phyloP scores from a whole-genome alignment of 1,140 invertebrate species.

The Euura saliciscinereae region DNA sequence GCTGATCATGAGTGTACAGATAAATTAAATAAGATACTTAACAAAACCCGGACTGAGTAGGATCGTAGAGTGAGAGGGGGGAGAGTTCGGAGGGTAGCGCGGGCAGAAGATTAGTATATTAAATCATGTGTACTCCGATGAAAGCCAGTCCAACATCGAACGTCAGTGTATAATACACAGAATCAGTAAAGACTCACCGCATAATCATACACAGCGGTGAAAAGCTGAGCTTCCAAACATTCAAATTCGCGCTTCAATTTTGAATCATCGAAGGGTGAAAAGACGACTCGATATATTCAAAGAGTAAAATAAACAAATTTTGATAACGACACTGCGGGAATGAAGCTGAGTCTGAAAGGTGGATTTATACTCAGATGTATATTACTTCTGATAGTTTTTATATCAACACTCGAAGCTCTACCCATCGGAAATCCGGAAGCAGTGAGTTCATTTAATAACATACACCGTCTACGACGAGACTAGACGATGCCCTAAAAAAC shows the following conservation, averaged over 20 bases:
- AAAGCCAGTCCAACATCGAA: constrained; percentile 52
- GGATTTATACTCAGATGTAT: constrained; percentile 7
- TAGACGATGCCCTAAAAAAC: too few relatives aligned
- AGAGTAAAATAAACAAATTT: too few relatives aligned
- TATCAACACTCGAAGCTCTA: background rate
- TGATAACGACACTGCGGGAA: background rate
- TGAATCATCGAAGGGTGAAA: too few relatives aligned
- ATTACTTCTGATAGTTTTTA: background rate
- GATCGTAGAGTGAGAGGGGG: background rate
- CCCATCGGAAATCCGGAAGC: constrained; percentile 17
- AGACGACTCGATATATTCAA: too few relatives aligned
- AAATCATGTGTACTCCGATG: constrained; percentile 51
- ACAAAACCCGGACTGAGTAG: too few relatives aligned
- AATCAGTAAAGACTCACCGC: too few relatives aligned
- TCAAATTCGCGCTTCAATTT: too few relatives aligned
- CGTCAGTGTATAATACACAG: constrained; percentile 43
- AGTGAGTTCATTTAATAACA: constrained; percentile 11
- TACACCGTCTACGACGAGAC: too few relatives aligned
- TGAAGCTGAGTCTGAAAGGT: constrained; percentile 9
- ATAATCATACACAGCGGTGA: too few relatives aligned
- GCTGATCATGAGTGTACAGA: too few relatives aligned
- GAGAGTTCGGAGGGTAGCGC: constrained; percentile 20
- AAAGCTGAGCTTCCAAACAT: too few relatives aligned
- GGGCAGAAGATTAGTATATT: constrained; percentile 54
- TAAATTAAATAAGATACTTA: too few relatives aligned